A percentile compares a stretch with the other conserved stretches of the same genome.
Evolutionary conservation across 1,140 invertebrate species (phyloP).

Genomic region (Ctenoplectra terminalis): DNA sequence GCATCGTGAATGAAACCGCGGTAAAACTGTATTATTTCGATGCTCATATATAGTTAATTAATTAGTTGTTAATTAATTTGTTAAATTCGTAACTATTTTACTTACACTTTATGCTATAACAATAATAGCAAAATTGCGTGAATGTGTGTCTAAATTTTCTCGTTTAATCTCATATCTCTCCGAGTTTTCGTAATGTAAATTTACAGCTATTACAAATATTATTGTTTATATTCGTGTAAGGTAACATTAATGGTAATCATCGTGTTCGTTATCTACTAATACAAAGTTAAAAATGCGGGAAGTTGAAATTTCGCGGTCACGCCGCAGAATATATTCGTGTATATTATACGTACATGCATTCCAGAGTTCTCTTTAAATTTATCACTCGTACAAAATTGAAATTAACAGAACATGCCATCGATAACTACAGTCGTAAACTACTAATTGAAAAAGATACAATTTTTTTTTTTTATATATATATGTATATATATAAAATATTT

Average conservation of each 20-base stretch:
- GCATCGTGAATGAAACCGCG: constrained; percentile 52
- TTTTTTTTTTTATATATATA: too few relatives aligned
- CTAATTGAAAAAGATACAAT: neutral
- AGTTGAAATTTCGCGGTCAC: constrained; percentile 63
- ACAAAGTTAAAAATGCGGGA: constrained; percentile 77
- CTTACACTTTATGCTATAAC: constrained; percentile 72
- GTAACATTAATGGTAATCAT: constrained; percentile 64
- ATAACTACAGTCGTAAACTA: neutral
- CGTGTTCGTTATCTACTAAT: constrained; percentile 69
- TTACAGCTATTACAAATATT: constrained; percentile 77
- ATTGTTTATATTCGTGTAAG: constrained; percentile 71
- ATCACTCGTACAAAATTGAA: constrained; percentile 18
- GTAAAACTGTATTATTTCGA: constrained; percentile 69
- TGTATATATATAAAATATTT: neutral
- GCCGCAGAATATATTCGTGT: constrained; percentile 52
- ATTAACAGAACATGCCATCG: constrained; percentile 42
- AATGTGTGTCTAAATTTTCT: constrained; percentile 60
- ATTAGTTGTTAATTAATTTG: constrained; percentile 70
- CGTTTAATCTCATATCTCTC: constrained; percentile 48
- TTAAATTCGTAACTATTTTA: constrained; percentile 72
- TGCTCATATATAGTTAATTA: constrained; percentile 70
- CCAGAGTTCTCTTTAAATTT: constrained; percentile 31
- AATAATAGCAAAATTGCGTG: constrained; percentile 76
- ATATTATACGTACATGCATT: constrained; percentile 39
- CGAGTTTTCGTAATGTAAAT: constrained; percentile 64